Evolutionary conservation across 2,113 vertebrate genomes (phyloP).

Genomic region (Chelonoidis abingdonii): DNA sequence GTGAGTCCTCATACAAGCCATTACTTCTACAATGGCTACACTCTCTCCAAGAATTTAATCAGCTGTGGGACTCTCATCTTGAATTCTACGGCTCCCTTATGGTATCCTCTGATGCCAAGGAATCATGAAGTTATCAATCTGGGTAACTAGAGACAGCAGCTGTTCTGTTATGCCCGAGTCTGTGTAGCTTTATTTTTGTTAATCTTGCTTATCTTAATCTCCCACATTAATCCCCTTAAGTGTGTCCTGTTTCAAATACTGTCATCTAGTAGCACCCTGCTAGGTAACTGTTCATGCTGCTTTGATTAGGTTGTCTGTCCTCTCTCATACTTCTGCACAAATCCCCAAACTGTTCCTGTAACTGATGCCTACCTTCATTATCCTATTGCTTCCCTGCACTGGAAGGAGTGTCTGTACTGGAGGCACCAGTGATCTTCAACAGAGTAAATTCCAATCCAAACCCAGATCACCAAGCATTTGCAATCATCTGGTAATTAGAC

Average conservation of each 20-base stretch:
- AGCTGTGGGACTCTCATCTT: neutral
- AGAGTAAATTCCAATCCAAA: neutral
- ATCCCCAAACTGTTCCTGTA: neutral
- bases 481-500: neutral
- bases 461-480: neutral
- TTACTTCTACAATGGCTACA: neutral
- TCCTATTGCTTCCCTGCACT: neutral
- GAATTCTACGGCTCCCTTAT: accelerated
- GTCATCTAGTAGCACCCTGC: accelerated
- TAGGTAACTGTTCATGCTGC: neutral
- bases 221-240: neutral
- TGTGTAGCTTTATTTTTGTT: neutral
- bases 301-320: neutral
- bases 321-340: neutral
- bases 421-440: neutral
- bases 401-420: neutral
- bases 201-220: neutral
- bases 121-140: neutral
- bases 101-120: neutral
- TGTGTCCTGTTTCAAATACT: neutral
- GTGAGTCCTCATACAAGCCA: neutral
- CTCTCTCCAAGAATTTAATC: neutral
- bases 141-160: neutral
- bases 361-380: neutral
- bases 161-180: neutral